These are phyloP conservation scores for Butorides virescens DNA, from an alignment of 2,113 vertebrate species.

Conservation along the genomic window DNA sequence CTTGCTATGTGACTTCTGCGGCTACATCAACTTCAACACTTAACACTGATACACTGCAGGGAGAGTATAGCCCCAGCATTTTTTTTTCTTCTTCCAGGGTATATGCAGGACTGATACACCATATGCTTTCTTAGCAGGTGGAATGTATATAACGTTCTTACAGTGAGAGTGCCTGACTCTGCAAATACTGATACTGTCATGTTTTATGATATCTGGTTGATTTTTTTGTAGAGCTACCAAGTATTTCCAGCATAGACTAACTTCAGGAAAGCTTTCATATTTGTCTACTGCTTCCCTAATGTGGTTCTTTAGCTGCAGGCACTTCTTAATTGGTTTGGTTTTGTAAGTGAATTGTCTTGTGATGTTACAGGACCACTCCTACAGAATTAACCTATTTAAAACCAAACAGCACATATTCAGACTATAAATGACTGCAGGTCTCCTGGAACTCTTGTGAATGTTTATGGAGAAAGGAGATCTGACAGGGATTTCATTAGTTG, in stretches of 20 bases:
- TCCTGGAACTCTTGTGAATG: not conserved
- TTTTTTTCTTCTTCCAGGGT: not conserved
- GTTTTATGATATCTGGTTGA: not conserved
- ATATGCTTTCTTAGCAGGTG: not conserved
- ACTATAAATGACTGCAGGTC: not conserved
- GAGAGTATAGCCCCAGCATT: not conserved
- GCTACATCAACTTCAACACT: not conserved
- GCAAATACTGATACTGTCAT: not conserved
- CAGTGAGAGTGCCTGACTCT: not conserved
- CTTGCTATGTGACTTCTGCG: not conserved
- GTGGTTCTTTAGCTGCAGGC: not conserved
- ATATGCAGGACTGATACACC: not conserved
- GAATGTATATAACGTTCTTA: not conserved
- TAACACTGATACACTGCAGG: not conserved
- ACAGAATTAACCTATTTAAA: not conserved
- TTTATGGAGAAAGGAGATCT: not conserved
- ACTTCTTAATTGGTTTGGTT: constrained; percentile 26
- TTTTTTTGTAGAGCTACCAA: not conserved
- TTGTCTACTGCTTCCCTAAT: not conserved
- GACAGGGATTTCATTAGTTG: not conserved
- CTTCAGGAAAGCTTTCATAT: not conserved
- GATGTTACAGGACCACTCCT: not conserved
- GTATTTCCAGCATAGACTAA: not conserved
- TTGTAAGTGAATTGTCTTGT: not conserved
- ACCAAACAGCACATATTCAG: not conserved